A percentile compares a stretch with the other conserved stretches of the same genome.
phyloP scores from a whole-genome alignment of 2,113 vertebrate species.

The Gambusia affinis region DNA sequence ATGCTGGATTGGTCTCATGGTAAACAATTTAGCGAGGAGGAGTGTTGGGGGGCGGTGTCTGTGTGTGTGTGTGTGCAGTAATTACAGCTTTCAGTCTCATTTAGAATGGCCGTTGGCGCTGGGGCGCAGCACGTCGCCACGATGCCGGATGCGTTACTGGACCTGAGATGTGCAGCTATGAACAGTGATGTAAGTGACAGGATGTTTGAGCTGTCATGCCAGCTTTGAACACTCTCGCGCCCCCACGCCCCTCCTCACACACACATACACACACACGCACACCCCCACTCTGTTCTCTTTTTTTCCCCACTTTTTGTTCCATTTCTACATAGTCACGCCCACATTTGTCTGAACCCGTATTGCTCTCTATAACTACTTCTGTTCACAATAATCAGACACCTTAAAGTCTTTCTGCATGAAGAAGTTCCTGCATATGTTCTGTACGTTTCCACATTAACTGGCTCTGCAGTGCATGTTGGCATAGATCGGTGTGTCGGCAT shows the following conservation, averaged over 20 bases:
- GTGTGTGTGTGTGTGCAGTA: conserved; percentile 31
- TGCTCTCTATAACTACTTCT: conserved; percentile 60
- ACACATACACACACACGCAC: neutral
- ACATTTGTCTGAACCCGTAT: conserved; percentile 71
- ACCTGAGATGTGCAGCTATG: conserved; percentile 54
- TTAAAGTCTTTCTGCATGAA: conserved; percentile 49
- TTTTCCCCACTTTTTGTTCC: conserved; percentile 8
- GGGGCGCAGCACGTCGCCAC: conserved; percentile 53
- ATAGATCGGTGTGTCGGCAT: neutral
- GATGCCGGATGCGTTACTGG: conserved; percentile 56
- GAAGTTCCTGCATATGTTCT: conserved; percentile 55
- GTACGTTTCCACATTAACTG: conserved; percentile 46
- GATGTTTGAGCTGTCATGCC: conserved; percentile 64
- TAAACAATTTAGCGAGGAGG: conserved; percentile 74
- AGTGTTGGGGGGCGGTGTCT: conserved; percentile 16
- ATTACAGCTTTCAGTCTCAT: conserved; percentile 73
- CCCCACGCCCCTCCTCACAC: neutral
- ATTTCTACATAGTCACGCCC: conserved; percentile 55
- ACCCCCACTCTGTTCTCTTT: neutral
- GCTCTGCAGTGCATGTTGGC: conserved; percentile 1
- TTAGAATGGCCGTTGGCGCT: conserved; percentile 72
- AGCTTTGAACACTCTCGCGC: conserved; percentile 50
- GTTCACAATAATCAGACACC: conserved; percentile 14
- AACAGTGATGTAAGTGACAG: conserved; percentile 71
- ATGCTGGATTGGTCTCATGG: conserved; percentile 67